Conservation (phyloP, 1,140 invertebrate genomes). For the Phymastichus coffea region DNA sequence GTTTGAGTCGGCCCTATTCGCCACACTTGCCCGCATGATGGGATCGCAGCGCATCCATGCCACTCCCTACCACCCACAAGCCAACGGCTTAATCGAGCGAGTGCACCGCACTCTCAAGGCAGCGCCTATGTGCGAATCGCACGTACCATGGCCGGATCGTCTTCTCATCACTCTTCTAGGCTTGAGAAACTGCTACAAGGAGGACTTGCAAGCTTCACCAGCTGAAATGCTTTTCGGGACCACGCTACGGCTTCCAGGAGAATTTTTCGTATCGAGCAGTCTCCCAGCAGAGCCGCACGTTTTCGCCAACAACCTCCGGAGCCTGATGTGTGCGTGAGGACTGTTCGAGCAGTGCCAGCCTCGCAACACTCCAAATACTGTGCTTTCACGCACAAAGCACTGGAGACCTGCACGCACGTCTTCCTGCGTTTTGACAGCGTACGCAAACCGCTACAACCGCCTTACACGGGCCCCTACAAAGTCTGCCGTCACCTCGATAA, state of each 20-base stretch:
- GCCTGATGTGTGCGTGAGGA: not conserved
- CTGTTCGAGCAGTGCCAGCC: not conserved
- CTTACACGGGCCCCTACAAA: not conserved
- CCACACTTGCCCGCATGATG: not conserved
- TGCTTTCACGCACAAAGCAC: not conserved
- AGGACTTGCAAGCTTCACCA: no score
- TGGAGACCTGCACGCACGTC: no score
- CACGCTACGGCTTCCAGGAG: not conserved
- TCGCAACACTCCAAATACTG: not conserved
- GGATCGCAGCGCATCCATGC: not conserved
- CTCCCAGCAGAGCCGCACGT: not conserved
- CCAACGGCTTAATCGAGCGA: not conserved
- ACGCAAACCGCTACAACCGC: no score
- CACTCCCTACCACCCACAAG: not conserved
- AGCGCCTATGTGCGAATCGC: not conserved
- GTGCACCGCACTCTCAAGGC: not conserved
- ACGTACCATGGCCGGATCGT: not conserved
- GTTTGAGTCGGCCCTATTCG: slow-evolving; percentile 6
- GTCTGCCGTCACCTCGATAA: not conserved
- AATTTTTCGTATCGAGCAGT: not conserved
- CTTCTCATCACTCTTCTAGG: not conserved
- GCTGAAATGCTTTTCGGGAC: no score
- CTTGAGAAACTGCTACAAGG: not conserved
- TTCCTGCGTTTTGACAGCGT: no score
- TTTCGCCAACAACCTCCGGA: not conserved